Evolutionary conservation across 2,797 vertebrate genomes (phyloP), one percentile per base, ranked within the genome.

Genomic region (Crypturellus tataupa): DNA sequence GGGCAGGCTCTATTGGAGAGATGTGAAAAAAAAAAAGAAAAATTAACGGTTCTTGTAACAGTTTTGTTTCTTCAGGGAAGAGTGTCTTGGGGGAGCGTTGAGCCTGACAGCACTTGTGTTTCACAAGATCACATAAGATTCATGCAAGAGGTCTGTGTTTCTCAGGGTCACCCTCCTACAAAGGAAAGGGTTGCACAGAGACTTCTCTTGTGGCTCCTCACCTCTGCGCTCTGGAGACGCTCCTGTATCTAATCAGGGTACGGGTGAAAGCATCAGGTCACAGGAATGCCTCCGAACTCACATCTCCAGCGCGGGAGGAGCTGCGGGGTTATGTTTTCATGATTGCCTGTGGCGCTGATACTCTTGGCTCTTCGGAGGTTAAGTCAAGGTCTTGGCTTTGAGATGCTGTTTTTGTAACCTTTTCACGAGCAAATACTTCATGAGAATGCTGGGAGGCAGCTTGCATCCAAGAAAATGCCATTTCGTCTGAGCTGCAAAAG

Each of bases 311-410:
- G 63, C 1, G 4, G 59, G 68, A 85, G 63, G 55, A 90, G 33
- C 88, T 76, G 39, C 0, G 0, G 77, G 90, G 85, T 89, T 80
- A 80, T 90, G 75, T 93, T 96, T 94, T 84, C 90, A 87, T 96
- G 87, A 82, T 59, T 88, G 75, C 81, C 46, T n/a, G 69, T 76
- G 77, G 59, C 91, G 92, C 91, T 91, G 85, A 68, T 81, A 73
- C 85, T 92, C 80, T 83, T 67, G 58, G 82, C 93, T 93, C 89
- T 86, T 73, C 19, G 73, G 87, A 96, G 92, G 92, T 95, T 86
- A 93, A 87, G 76, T 53, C 95, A 95, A 97, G 93, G 92, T 89
- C 85, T 78, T 51, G 91, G 89, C 87, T 96, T 92, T 81, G 92
- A 92, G 91, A 46, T 80, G 90, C 93, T 95, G 89, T 96, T 95